Evolutionary conservation across 2,113 vertebrate species (phyloP), one percentile per base, ranked within the genome.

Genomic region (Lepisosteus osseus): DNA sequence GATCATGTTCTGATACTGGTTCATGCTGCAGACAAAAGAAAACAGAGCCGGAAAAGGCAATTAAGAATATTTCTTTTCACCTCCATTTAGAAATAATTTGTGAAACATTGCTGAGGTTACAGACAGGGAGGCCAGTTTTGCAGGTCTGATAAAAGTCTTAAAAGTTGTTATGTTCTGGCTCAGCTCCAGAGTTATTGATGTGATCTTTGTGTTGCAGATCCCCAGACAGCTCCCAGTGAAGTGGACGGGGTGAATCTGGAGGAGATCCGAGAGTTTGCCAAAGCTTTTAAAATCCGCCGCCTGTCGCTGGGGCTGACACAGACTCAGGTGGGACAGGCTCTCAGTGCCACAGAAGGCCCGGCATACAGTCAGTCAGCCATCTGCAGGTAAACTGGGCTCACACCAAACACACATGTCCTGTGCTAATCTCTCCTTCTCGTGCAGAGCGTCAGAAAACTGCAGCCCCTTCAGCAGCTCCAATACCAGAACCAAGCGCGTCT

Each of bases 361-460:
- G 98, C 98, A 4, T 99, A 99, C 92, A 99, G 98, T 88, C 98
- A 99, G 91, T 99, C 98, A 79, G 98, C 98, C 92, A 99, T 99
- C 92, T 99, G 98, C 97, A 98, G 98, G 98, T 99, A 97, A 95
- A 86, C 29, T 5, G 8, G 29, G n/a, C n/a, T 29, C 17, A 41
- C 6, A 59, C 13, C 5, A 29, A 29, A 29, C 29, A 29, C 29
- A 29, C 29, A 29, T 29, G 13, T 13, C 14, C 5, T 13, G 5
- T 13, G 57, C 12, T 59, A 5, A 5, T 5, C 4, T n/a, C 5
- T 6, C 57, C 14, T n/a, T 14, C 57, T 59, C 57, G 3, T 13
- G 14, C 57, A 59, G 57, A 59, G 12, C 1, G n/a, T 13, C n/a
- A 15, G 57, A 59, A 11, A 13, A 9, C 47, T 51, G 47, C 47